Conservation (phyloP, 2,797 vertebrate species). For the Bradypus variegatus region DNA sequence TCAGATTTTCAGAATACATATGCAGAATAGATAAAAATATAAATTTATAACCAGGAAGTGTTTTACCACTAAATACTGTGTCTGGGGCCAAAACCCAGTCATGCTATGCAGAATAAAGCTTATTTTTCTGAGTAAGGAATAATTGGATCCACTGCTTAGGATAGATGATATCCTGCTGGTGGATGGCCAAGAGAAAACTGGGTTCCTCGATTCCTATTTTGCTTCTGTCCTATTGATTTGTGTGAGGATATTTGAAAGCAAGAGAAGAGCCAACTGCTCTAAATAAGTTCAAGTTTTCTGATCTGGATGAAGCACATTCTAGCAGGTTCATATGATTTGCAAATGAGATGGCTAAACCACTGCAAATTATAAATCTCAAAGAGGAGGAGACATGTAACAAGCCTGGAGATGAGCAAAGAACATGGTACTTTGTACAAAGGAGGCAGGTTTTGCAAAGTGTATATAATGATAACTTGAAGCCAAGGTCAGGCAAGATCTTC, state of each 20-base stretch:
- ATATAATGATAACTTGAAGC: not conserved
- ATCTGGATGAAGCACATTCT: not conserved
- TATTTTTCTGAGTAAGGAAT: not conserved
- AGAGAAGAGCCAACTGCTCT: not conserved
- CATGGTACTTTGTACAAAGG: not conserved
- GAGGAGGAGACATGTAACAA: not conserved
- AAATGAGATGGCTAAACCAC: not conserved
- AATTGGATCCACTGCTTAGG: not conserved
- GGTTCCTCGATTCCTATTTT: not conserved
- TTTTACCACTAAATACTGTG: not conserved
- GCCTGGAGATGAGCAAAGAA: not conserved
- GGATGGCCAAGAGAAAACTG: not conserved
- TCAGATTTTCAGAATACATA: not conserved
- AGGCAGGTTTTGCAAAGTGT: not conserved
- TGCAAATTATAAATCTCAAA: not conserved
- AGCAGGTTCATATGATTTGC: not conserved
- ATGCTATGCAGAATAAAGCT: not conserved
- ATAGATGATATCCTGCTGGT: not conserved
- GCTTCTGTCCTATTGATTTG: not conserved
- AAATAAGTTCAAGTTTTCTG: not conserved
- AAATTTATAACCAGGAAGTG: not conserved
- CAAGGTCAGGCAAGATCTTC: not conserved
- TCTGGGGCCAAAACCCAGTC: not conserved
- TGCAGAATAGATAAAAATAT: not conserved
- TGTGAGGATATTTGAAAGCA: not conserved